Evolutionary conservation across 2,113 vertebrate species (phyloP), one percentile per base, ranked within the genome.

Genomic region (Ameiurus melas): DNA sequence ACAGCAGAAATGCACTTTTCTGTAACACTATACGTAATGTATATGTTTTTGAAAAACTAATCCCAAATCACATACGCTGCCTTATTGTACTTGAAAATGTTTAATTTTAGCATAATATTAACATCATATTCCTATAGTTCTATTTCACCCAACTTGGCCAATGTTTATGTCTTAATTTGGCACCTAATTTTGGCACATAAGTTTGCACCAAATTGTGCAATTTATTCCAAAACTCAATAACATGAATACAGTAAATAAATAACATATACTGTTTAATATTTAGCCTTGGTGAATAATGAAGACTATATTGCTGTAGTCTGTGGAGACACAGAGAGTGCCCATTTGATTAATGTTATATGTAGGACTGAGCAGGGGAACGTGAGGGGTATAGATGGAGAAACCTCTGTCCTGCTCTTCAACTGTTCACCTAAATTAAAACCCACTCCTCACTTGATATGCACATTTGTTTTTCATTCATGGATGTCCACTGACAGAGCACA

Each of bases 401-500:
- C 89, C 89, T 88, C 64, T 89, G 80, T 87, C 60, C 64, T 75
- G 87, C 80, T 84, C 58, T 84, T 89, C 79, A 88, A 83, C 73
- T 77, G 19, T 82, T 86, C 79, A 87, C 51, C 79, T 86, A 64
- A 71, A 53, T 86, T 80, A 55, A 92, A 90, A 88, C 87, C 43
- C 39, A 62, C 22, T 89, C 78, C 33, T 83, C 85, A 75, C 84
- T 82, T 85, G 86, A 70, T 83, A 53, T 77, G 51, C 60, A 90
- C 77, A 81, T 91, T 90, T 85, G 88, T 87, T 92, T 89, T 36
- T 80, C 81, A 86, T 90, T 86, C 64, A 88, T 84, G 64, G 53
- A 27, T 85, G 36, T 89, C 43, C 71, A 68, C 22, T 30, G 60
- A 53, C 79, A 79, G 55, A 85, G 4, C 9, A 0, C 39, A 8